Evolutionary conservation across 2,797 vertebrate genomes (phyloP), one percentile per base, ranked within the genome.

Genomic region (Chaetodon trifasciatus): DNA sequence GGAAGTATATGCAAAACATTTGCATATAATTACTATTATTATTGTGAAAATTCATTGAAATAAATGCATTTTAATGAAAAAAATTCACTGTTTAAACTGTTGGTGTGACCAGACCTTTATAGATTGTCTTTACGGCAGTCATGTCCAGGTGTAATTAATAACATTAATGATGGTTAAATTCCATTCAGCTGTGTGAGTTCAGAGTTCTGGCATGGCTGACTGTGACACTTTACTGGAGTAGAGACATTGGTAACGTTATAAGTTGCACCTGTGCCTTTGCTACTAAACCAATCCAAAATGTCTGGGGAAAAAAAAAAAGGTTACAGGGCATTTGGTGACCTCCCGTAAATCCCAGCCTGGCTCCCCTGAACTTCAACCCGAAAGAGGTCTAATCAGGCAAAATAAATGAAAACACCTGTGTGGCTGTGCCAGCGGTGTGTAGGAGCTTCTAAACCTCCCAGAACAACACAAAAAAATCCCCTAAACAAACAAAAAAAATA

Each of bases 341-440:
- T 64, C 56, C 21, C 0, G 8, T 64, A 57, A 71, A 74, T 66
- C 40, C 28, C 11, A 12, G 46, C 3, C 24, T 39, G 47, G n/a
- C 28, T 61, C 40, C 12, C 39, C 42, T 28, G 46, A 49, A 39
- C 60, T 64, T 62, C 39, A 61, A 70, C 71, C 57, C 60, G 16
- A 72, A 42, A 15, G 21, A 62, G 2, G 42, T 53, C 37, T 40
- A 72, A 78, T 74, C 24, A 68, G 72, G 53, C 24, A 71, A 77
- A 78, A 62, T 60, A 75, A 66, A 82, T 60, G 19, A 65, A 86
- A 81, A 70, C 40, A 71, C 67, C 47, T 62, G 21, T 58, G 83
- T 72, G 53, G 52, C 10, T 28, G 40, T 24, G 17, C 8, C 62
- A 76, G 8, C 15, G 49, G 24, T 4, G 5, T 53, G 40, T 2